These are phyloP conservation scores for Marmota flaviventris DNA, from an alignment of 2,113 vertebrate genomes.

Conservation along the genomic window DNA sequence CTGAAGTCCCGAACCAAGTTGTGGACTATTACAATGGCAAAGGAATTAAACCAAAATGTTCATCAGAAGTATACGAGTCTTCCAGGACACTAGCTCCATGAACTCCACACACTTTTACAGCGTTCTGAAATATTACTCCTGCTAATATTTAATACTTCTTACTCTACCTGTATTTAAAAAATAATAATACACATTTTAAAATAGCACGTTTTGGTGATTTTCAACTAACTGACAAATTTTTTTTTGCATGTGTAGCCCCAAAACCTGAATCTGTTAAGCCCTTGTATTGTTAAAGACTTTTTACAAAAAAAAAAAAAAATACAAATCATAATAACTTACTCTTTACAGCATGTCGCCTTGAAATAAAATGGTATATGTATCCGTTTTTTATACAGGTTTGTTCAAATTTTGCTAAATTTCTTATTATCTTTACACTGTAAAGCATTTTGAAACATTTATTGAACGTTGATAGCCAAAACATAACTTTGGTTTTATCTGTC, in stretches of 20 bases:
- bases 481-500: conserved; percentile 90
- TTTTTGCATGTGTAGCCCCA: conserved; percentile 94
- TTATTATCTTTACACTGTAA: conserved; percentile 95
- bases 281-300: conserved; percentile 91
- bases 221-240: conserved; percentile 88
- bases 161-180: conserved; percentile 84
- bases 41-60: conserved; percentile 97
- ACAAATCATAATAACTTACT: conserved; percentile 86
- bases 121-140: conserved; percentile 83
- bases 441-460: conserved; percentile 94
- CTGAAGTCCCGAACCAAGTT: conserved; percentile 99
- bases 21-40: conserved; percentile 99
- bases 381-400: conserved; percentile 96
- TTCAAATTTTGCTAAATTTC: conserved; percentile 97
- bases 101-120: conserved; percentile 87
- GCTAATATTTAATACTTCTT: conserved; percentile 84
- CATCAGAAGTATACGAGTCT: conserved; percentile 93
- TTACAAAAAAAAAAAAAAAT: conserved; percentile 91
- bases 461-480: conserved; percentile 89
- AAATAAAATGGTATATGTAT: conserved; percentile 91
- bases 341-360: conserved; percentile 95
- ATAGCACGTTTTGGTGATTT: conserved; percentile 93
- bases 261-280: conserved; percentile 89
- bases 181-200: conserved; percentile 77
- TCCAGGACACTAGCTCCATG: conserved; percentile 95